Evolutionary conservation across 2,113 vertebrate species (phyloP).

Genomic region (Propithecus coquereli): DNA sequence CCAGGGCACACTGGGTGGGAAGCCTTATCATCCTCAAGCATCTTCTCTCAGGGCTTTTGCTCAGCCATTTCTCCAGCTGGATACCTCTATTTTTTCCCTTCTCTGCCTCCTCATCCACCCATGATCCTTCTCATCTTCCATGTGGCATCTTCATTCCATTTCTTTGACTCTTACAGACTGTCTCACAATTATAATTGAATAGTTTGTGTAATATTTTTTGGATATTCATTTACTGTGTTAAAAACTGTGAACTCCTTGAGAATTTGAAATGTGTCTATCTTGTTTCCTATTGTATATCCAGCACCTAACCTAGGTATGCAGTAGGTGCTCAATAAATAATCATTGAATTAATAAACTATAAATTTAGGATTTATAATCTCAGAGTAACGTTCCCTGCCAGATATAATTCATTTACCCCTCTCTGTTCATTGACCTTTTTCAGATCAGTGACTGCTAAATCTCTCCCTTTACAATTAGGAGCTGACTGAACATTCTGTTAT

Average conservation of each 20-base stretch:
- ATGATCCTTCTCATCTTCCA: background rate
- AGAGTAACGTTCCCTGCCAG: background rate
- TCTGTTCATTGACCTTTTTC: background rate
- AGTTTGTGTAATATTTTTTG: background rate
- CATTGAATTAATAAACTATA: background rate
- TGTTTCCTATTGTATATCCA: background rate
- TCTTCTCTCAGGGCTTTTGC: background rate
- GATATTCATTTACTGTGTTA: background rate
- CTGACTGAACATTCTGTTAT: background rate
- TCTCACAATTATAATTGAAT: background rate
- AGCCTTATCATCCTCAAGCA: background rate
- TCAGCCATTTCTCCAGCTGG: background rate
- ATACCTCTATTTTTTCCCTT: background rate
- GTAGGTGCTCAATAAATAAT: background rate
- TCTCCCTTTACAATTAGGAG: background rate
- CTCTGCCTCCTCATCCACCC: background rate
- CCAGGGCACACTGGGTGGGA: fast-evolving
- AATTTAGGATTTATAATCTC: background rate
- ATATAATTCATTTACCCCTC: background rate
- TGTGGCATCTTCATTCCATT: background rate
- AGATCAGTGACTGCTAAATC: background rate
- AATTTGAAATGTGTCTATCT: background rate
- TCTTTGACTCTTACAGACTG: background rate
- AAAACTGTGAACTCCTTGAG: background rate
- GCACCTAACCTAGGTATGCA: background rate